Evolutionary conservation across 2,113 vertebrate species (phyloP), one percentile per base, ranked within the genome.

Genomic region (Sphaerodactylus townsendi): DNA sequence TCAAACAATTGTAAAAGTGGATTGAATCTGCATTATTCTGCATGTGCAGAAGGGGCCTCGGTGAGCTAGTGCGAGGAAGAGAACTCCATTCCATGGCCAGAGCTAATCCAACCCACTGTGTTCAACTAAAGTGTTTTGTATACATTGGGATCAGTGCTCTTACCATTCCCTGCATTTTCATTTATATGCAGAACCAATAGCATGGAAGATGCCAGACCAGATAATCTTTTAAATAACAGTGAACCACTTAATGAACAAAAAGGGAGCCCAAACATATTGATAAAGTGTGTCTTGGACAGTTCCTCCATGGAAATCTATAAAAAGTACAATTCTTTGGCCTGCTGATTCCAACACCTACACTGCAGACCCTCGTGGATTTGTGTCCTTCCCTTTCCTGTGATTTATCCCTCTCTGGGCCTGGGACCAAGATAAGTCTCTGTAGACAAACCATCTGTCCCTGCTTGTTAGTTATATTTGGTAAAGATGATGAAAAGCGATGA

Each of bases 261-360:
- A 83, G 82, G n/a, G 35, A 68, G 10, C 4, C n/a, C n/a, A n/a
- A n/a, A n/a, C n/a, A n/a, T 10, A 11, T 53, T 74, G 28, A 68
- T 23, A 35, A 35, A 9, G 10, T 56, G 30, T 10, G 25, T 35
- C 81, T 75, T 56, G 21, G 48, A 30, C 21, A 56, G 33, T 53
- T 17, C 3, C 46, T 80, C 71, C 62, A 66, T 80, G 28, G 71
- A 44, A 85, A 85, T 35, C 10, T 68, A 39, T 37, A 68, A 80
- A 68, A 59, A 33, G 59, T 15, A 30, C 5, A 33, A n/a, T 44
- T 56, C 64, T 56, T 41, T 33, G 28, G 35, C 35, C 50, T 59
- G 35, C 82, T 84, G 48, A 62, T 77, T 77, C 74, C 23, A 21
- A 84, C 73, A 84, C 64, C 64, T 68, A 76, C 73, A 19, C 15